Conservation (phyloP, 2,113 vertebrate species). For the Callospermophilus lateralis region DNA sequence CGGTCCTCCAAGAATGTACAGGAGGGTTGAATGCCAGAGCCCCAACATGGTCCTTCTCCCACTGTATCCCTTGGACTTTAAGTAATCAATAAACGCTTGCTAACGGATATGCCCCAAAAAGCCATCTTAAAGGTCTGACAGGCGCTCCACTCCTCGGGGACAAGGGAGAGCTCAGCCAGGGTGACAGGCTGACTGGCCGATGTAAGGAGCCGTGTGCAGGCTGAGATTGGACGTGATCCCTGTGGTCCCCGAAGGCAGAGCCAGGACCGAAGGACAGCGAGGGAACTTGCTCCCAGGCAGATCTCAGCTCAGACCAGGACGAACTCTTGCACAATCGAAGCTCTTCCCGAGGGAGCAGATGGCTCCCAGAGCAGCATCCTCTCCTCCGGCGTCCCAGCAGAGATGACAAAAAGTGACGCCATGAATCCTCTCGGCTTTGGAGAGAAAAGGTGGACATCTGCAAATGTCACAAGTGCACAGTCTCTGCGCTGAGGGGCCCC, state of each 20-base stretch:
- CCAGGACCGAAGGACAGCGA: not conserved
- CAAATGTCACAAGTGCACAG: not conserved
- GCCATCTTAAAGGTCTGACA: not conserved
- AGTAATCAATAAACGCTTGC: not conserved
- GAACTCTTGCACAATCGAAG: not conserved
- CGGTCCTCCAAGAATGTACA: not conserved
- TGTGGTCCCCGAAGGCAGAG: not conserved
- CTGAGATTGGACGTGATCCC: not conserved
- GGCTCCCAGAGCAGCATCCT: not conserved
- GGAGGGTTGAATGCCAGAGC: not conserved
- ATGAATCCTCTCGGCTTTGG: not conserved
- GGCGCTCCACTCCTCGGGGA: not conserved
- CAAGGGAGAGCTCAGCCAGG: not conserved
- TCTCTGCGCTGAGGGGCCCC: not conserved
- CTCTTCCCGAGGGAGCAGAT: accelerated
- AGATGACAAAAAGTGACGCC: no score
- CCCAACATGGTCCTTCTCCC: not conserved
- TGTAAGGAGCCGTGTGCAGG: not conserved
- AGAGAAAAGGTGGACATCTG: not conserved
- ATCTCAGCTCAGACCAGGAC: not conserved
- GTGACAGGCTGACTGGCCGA: accelerated
- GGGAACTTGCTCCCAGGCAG: not conserved
- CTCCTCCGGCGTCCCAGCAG: not conserved
- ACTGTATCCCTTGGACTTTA: not conserved
- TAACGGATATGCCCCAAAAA: not conserved